Evolutionary conservation across 2,113 vertebrate genomes (phyloP).

Genomic region (Dissostichus mawsoni): DNA sequence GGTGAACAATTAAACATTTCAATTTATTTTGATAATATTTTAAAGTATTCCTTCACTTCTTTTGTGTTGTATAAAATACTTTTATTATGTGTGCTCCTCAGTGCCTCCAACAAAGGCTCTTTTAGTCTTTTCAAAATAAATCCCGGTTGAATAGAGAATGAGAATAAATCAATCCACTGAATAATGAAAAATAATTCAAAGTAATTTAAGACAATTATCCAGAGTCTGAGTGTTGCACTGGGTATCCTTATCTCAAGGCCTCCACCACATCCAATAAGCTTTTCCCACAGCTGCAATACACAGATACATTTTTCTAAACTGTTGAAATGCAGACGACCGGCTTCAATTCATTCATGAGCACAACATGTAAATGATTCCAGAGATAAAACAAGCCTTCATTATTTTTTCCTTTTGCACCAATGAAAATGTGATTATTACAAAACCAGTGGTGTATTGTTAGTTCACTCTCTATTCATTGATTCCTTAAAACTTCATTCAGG

Average conservation of each 20-base stretch:
- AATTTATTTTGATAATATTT: background rate
- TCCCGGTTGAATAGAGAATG: background rate
- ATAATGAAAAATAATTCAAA: conserved; percentile 28
- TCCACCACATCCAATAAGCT: conserved; percentile 49
- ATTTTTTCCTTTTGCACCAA: conserved; percentile 46
- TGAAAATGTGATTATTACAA: conserved; percentile 51
- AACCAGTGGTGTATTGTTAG: conserved; percentile 26
- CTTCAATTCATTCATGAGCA: conserved; percentile 50
- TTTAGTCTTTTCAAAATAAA: conserved; percentile 11
- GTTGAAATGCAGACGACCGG: conserved; percentile 43
- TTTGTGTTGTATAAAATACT: conserved; percentile 9
- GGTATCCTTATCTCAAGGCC: conserved; percentile 44
- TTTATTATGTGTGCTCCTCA: background rate
- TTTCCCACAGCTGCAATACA: conserved; percentile 40
- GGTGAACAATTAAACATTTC: background rate
- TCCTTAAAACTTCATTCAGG: conserved; percentile 47
- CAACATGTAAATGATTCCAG: conserved; percentile 55
- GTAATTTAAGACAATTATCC: conserved; percentile 39
- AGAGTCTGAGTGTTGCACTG: conserved; percentile 27
- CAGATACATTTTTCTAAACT: conserved; percentile 57
- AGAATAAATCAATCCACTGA: conserved; percentile 15
- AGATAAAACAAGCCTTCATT: conserved; percentile 49
- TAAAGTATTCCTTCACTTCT: background rate
- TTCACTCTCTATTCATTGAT: conserved; percentile 35
- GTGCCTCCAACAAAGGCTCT: background rate